These are phyloP conservation scores for Spilosoma lubricipeda DNA, from an alignment of 2,888 invertebrate genomes.

Conservation along the genomic window DNA sequence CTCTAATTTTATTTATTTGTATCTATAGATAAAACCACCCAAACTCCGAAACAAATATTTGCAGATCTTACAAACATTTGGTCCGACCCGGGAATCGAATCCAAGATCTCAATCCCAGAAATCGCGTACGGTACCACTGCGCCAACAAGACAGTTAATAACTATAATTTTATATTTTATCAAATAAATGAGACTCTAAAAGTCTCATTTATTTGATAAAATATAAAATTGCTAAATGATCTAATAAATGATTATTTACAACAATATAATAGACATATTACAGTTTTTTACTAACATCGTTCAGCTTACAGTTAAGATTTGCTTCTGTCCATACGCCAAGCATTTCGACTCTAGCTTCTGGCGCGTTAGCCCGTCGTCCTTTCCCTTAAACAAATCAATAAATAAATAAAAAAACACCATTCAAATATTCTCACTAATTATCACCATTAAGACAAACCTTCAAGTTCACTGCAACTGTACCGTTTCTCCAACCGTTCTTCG, in stretches of 20 bases:
- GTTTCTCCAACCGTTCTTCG: constrained; percentile 67
- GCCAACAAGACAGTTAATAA: no score
- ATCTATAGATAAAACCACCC: no score
- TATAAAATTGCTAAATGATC: not conserved
- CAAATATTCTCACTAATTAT: not conserved
- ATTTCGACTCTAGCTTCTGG: constrained; percentile 78
- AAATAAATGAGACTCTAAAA: no score
- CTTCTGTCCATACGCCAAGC: constrained; percentile 83
- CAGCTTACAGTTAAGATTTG: constrained; percentile 82
- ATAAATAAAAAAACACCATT: not conserved
- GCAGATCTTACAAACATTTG: no score
- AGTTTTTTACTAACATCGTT: constrained; percentile 73
- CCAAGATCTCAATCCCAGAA: no score
- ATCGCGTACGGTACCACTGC: no score
- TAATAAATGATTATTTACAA: not conserved
- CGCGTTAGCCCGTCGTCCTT: constrained; percentile 63
- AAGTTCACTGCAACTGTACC: constrained; percentile 76
- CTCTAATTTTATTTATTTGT: no score
- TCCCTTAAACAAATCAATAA: constrained; percentile 53
- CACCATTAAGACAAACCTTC: constrained; percentile 62
- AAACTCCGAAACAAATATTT: no score
- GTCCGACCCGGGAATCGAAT: no score
- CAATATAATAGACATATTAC: constrained; percentile 61
- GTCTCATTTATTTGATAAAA: no score
- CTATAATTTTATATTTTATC: no score